These are phyloP conservation scores for Procavia capensis DNA, from an alignment of 2,113 vertebrate species.

Conservation along the genomic window DNA sequence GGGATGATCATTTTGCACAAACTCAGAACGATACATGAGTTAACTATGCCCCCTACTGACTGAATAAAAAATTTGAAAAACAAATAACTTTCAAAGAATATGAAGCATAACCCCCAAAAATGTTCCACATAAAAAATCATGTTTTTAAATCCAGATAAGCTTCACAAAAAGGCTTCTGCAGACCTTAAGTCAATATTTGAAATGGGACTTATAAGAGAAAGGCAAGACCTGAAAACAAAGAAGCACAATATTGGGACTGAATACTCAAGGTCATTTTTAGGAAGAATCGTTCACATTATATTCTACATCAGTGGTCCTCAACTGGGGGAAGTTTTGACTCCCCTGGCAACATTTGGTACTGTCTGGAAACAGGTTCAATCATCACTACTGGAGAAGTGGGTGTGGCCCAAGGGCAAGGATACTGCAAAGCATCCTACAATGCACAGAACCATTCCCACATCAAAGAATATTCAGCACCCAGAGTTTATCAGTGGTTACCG, in stretches of 20 bases:
- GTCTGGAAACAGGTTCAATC: neutral
- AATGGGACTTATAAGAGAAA: neutral
- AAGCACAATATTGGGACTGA: neutral
- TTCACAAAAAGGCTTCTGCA: constrained; percentile 26
- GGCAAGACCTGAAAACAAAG: neutral
- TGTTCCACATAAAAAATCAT: constrained; percentile 24
- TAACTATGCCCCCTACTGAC: constrained; percentile 84
- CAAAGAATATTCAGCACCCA: neutral
- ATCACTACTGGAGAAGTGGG: neutral
- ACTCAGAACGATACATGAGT: neutral
- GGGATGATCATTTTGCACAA: neutral
- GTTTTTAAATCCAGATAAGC: constrained; percentile 24
- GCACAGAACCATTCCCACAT: neutral
- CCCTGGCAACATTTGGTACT: neutral
- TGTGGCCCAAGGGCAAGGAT: neutral
- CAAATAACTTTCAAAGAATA: neutral
- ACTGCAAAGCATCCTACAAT: neutral
- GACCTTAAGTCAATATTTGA: constrained; percentile 40
- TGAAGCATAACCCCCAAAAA: neutral
- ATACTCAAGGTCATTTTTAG: neutral
- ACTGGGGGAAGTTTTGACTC: neutral
- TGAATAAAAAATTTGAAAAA: constrained; percentile 63
- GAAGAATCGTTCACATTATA: neutral
- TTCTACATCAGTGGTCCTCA: neutral
- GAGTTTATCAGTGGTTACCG: neutral